Conservation (phyloP, 2,113 vertebrate genomes). For the Sterrhoptilus dennistouni region DNA sequence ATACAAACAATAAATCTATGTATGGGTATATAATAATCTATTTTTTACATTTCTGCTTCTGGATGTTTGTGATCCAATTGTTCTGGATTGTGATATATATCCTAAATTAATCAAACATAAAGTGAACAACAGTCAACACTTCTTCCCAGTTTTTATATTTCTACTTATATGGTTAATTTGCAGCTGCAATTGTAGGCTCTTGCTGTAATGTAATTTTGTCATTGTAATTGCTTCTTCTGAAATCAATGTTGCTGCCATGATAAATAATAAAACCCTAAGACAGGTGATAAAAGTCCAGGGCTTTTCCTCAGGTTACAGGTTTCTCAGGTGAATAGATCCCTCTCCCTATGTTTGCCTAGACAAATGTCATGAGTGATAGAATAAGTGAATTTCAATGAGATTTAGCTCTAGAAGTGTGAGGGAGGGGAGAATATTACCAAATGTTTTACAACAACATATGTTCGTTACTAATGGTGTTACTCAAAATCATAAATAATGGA, state of each 20-base stretch:
- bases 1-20: neutral
- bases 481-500: conserved; percentile 34
- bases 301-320: neutral
- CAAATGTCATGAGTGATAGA: neutral
- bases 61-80: neutral
- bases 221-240: neutral
- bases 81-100: neutral
- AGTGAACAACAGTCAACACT: neutral
- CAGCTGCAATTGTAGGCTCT: neutral
- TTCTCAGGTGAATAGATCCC: neutral
- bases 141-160: neutral
- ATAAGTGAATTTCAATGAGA: neutral
- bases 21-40: neutral
- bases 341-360: neutral
- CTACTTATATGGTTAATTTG: neutral
- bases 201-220: neutral
- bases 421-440: neutral
- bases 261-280: neutral
- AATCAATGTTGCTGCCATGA: neutral
- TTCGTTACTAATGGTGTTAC: neutral
- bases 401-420: neutral
- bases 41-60: neutral
- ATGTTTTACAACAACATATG: conserved; percentile 13
- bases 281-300: neutral
- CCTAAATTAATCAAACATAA: neutral